Percentiles rank a stretch among this genome's conserved stretches.
Conservation (phyloP, 2,888 invertebrate species). For the Anthrax anthrax region DNA sequence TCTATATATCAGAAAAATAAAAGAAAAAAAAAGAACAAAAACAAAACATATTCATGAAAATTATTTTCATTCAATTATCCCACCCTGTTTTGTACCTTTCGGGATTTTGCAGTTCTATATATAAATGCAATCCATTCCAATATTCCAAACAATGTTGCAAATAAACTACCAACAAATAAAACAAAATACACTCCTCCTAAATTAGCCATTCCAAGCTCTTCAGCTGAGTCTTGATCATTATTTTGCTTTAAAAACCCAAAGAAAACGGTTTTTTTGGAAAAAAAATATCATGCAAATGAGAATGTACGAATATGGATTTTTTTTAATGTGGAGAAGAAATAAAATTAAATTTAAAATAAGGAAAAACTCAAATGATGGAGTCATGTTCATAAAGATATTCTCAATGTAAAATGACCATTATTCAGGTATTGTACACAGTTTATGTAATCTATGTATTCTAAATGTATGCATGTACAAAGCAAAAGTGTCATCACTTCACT, state of each 20-base stretch:
- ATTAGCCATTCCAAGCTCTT: conserved; percentile 45
- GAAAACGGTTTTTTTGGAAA: too few species aligned
- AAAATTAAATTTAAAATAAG: too few species aligned
- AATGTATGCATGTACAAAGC: background rate
- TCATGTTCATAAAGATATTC: too few species aligned
- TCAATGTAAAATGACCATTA: too few species aligned
- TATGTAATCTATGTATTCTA: too few species aligned
- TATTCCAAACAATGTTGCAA: conserved; percentile 28
- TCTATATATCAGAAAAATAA: background rate
- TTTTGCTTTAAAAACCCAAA: background rate
- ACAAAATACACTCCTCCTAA: conserved; percentile 51
- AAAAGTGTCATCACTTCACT: background rate
- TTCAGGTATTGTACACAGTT: too few species aligned
- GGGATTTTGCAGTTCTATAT: conserved; percentile 6
- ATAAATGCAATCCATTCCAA: conserved; percentile 23
- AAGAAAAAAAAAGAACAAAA: background rate
- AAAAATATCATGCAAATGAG: too few species aligned
- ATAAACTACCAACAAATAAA: conserved; percentile 37
- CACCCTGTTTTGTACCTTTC: conserved; percentile 19
- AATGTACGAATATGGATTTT: too few species aligned
- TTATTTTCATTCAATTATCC: too few species aligned
- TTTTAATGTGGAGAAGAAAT: too few species aligned
- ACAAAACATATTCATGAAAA: too few species aligned
- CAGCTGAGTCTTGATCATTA: conserved; percentile 18
- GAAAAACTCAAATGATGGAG: too few species aligned